phyloP scores from a whole-genome alignment of 1,140 invertebrate species.

The Helicoverpa armigera region DNA sequence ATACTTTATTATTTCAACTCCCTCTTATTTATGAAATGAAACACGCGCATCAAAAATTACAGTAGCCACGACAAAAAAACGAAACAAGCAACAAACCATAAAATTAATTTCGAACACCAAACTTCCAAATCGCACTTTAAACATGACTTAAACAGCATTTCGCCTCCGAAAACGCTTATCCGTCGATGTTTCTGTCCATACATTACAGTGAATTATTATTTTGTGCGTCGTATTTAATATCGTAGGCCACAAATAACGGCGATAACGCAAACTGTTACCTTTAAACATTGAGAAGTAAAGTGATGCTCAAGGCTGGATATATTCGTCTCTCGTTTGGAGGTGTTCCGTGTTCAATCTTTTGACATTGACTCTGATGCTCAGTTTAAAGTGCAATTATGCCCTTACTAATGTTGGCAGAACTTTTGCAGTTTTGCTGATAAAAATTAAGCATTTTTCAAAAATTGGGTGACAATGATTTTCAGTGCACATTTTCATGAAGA shows the following conservation, averaged over 20 bases:
- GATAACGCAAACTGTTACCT: constrained; percentile 64
- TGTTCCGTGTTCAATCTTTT: constrained; percentile 69
- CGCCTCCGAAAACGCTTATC: constrained; percentile 32
- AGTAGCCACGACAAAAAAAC: not conserved
- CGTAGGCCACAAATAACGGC: constrained; percentile 61
- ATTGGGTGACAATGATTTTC: too few species aligned
- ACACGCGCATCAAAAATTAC: too few species aligned
- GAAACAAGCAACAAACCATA: constrained; percentile 7
- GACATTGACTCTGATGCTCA: constrained; percentile 59
- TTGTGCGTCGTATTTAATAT: constrained; percentile 59
- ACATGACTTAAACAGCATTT: constrained; percentile 32
- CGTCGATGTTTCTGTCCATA: constrained; percentile 38
- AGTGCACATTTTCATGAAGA: too few species aligned
- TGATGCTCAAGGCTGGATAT: constrained; percentile 77
- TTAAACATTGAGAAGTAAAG: constrained; percentile 60
- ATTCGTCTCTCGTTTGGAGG: constrained; percentile 70
- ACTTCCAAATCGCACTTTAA: not conserved
- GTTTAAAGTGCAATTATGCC: constrained; percentile 53
- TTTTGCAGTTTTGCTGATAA: not conserved
- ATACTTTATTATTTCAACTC: too few species aligned
- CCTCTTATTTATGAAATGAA: too few species aligned
- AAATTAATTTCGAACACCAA: constrained; percentile 15
- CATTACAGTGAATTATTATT: constrained; percentile 56
- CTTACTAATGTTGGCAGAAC: constrained; percentile 46
- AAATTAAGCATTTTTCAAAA: too few species aligned